Evolutionary conservation across 2,797 vertebrate species (phyloP).

Genomic region (Tadarida brasiliensis): DNA sequence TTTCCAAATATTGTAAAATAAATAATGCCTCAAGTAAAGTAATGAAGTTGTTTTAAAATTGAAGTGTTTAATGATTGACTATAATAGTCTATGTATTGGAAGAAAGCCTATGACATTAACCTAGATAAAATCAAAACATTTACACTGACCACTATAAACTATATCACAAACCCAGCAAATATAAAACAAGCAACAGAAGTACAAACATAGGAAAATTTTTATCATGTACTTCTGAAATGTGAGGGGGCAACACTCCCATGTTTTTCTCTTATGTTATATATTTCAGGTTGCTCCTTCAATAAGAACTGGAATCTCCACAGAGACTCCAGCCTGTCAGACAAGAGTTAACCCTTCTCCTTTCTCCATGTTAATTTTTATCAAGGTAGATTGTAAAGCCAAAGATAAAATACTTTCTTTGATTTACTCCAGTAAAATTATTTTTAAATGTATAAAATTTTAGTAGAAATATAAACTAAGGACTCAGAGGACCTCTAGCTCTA

Average conservation of each 20-base stretch:
- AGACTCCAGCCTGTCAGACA: slow-evolving; percentile 21
- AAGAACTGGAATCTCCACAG: background rate
- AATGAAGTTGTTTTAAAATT: slow-evolving; percentile 50
- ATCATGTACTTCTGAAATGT: background rate
- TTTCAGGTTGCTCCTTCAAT: background rate
- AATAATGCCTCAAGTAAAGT: background rate
- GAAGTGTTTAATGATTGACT: background rate
- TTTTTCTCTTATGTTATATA: background rate
- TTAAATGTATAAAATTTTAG: slow-evolving; percentile 16
- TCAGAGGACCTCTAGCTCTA: background rate
- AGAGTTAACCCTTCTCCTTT: background rate
- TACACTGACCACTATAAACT: background rate
- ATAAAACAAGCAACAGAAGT: background rate
- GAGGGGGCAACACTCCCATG: background rate
- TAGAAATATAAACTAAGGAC: background rate
- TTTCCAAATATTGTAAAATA: slow-evolving; percentile 53
- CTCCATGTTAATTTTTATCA: slow-evolving; percentile 29
- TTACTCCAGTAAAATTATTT: slow-evolving; percentile 29
- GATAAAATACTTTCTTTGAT: background rate
- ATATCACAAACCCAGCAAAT: background rate
- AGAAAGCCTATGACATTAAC: slow-evolving; percentile 31
- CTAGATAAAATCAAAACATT: slow-evolving; percentile 53
- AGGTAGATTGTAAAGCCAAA: slow-evolving; percentile 7
- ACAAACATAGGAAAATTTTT: background rate
- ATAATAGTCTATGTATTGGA: background rate